Conservation (phyloP, 2,797 vertebrate genomes). For the Lophotriccus pileatus region DNA sequence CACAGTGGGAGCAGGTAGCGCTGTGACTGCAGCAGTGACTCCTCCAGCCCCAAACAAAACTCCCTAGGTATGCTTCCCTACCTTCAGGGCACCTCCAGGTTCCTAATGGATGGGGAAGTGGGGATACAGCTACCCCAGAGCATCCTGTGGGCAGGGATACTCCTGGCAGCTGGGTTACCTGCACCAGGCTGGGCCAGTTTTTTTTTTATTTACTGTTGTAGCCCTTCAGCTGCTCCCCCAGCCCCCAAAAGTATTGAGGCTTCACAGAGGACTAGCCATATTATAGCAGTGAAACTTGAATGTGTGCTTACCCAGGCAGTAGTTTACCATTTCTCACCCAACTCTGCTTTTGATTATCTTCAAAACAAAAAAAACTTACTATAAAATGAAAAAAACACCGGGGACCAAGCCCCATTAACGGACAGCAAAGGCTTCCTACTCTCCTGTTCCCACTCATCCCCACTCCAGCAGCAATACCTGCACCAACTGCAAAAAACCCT, state of each 20-base stretch:
- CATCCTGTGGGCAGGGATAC: background rate
- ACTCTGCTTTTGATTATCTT: background rate
- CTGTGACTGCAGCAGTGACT: background rate
- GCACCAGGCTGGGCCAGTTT: background rate
- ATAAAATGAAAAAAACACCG: background rate
- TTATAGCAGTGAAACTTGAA: background rate
- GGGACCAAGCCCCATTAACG: rapidly evolving
- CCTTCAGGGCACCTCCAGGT: background rate
- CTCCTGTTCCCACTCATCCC: rapidly evolving
- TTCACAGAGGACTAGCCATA: rapidly evolving
- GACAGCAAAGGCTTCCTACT: background rate
- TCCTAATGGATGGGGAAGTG: rapidly evolving
- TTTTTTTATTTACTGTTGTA: background rate
- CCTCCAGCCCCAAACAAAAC: background rate
- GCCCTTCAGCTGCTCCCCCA: background rate
- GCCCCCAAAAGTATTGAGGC: background rate
- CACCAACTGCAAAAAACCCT: background rate
- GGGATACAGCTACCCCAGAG: background rate
- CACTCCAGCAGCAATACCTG: background rate
- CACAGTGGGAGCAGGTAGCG: background rate
- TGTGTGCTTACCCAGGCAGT: background rate
- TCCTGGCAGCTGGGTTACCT: background rate
- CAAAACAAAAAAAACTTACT: background rate
- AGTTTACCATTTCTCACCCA: background rate
- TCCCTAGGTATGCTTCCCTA: background rate